These are phyloP conservation scores for Neoaliturus tenellus DNA, from an alignment of 2,888 invertebrate species.

Conservation along the genomic window DNA sequence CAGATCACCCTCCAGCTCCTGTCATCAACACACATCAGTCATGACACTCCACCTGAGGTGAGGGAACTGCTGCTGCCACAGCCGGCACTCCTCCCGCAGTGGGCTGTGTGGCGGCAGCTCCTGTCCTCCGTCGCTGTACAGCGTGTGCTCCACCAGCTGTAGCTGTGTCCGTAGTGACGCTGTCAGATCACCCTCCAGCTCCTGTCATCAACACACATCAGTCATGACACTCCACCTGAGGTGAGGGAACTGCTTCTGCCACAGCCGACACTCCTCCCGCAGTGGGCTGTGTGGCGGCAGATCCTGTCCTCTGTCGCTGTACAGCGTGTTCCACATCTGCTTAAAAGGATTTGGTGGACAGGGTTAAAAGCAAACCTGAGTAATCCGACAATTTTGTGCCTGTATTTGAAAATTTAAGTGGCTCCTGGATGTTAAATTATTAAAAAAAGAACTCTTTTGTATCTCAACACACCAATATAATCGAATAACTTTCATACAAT, in stretches of 20 bases:
- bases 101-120: background rate
- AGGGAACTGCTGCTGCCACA: conserved; percentile 32
- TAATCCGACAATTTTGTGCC: no score
- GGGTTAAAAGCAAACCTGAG: no score
- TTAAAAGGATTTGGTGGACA: no score
- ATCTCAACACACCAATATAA: no score
- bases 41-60: conserved; percentile 46
- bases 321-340: conserved; percentile 32
- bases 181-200: conserved; percentile 32
- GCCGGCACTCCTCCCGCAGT: conserved; percentile 2
- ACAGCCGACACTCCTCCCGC: conserved; percentile 3
- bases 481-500: no score
- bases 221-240: no score
- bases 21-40: no score
- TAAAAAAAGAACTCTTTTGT: no score
- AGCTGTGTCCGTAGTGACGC: conserved; percentile 1
- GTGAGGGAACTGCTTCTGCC: conserved; percentile 33
- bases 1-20: conserved; percentile 34
- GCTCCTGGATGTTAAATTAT: no score
- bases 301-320: conserved; percentile 1
- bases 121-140: conserved; percentile 20
- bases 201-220: conserved; percentile 8
- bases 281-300: background rate
- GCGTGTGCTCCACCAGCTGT: conserved; percentile 6
- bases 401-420: no score